Base-by-base conservation (phyloP, 1,140 invertebrate genomes). In the Atta colombica region DNA sequence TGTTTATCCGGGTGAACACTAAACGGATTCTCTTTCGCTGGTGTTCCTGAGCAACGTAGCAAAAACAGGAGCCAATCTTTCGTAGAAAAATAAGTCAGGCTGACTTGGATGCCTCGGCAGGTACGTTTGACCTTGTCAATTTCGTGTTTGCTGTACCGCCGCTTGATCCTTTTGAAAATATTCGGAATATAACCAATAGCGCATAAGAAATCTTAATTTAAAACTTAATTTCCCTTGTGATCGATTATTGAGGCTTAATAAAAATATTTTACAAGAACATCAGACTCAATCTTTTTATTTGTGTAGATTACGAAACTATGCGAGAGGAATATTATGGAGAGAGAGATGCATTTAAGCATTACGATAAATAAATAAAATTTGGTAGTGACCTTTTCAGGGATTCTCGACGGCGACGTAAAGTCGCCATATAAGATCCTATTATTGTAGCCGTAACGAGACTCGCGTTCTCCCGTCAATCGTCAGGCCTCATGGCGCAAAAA, bases 31-130 rank as follows among this genome's bases (percentile, higher is more conserved):
- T 39, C 28, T 78, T 35, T 45, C 69, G 58, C 58, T 61, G 78
- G 28, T 91, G 87, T 88, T 89, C 85, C 87, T 65, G 89, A 58
- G 75, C 75, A 85, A 60, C 10, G 72, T 85, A 87, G 88, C 85
- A 89, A 87, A 87, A 89, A 87, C 90, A 85, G 88, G 91, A 91
- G 85, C 80, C 80, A 89, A 91, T 88, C 88, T 51, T 39, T 77
- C 69, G 45, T 66, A 53, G 16, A n/a, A 60, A 35, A 81, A 66
- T 71, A 77, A 90, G 88, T 85, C 86, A 21, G 81, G 65, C 87
- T 90, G 88, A 90, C 80, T 90, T 35, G 86, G 51, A 77, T 68
- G 16, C 55, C 53, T 45, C 16, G 51, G 21, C 84, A 89, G 84
- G 87, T 88, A 86, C n/a, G n/a, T 28, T 14, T 51, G 18, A 18